These are phyloP conservation scores for Neodiprion pinetum DNA, from an alignment of 1,140 invertebrate species.

Conservation along the genomic window DNA sequence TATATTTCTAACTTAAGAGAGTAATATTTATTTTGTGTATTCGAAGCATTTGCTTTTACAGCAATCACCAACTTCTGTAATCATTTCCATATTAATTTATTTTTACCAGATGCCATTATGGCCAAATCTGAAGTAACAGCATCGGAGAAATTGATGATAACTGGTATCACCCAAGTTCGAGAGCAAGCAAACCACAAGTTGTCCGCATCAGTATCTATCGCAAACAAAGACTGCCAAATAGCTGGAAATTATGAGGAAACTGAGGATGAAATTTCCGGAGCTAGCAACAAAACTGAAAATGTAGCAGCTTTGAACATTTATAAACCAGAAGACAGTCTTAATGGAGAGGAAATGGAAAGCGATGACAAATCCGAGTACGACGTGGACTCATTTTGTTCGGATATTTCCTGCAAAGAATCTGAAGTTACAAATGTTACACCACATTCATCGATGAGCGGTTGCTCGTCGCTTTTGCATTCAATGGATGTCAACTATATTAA, in stretches of 20 bases:
- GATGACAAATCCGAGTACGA: conserved; percentile 42
- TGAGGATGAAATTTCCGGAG: too few species aligned
- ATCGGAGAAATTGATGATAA: neutral
- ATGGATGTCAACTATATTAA: neutral
- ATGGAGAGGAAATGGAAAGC: neutral
- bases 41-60: neutral
- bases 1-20: neutral
- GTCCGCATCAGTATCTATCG: neutral
- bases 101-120: neutral
- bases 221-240: too few species aligned
- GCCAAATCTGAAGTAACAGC: neutral
- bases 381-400: conserved; percentile 44
- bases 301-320: neutral
- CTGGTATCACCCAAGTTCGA: neutral
- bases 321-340: neutral
- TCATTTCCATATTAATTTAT: neutral
- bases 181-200: neutral
- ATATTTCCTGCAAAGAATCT: conserved; percentile 37
- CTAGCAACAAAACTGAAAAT: neutral
- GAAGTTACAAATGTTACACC: conserved; percentile 33
- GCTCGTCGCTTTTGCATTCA: conserved; percentile 14
- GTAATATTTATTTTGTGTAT: neutral
- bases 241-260: too few species aligned
- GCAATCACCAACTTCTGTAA: neutral
- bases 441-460: conserved; percentile 26